phyloP scores from a whole-genome alignment of 2,797 vertebrate species.

The Phrynocephalus forsythii region DNA sequence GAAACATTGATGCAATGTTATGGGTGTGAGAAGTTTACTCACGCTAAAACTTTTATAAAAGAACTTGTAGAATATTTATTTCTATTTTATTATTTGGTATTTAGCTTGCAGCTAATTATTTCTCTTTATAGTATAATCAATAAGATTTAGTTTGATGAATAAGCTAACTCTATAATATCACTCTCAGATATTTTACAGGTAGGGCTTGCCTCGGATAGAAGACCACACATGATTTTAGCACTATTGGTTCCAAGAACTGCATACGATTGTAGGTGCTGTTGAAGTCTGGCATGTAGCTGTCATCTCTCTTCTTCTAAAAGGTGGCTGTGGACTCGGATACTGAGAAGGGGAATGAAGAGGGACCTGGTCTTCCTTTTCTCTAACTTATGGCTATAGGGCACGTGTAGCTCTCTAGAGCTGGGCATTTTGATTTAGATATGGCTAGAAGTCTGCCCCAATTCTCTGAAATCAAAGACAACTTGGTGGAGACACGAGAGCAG shows the following conservation, averaged over 20 bases:
- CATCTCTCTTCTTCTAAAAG: background rate
- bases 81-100: slow-evolving; percentile 1
- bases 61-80: background rate
- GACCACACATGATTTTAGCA: background rate
- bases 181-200: background rate
- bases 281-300: background rate
- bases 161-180: background rate
- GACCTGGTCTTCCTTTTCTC: background rate
- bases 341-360: background rate
- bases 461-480: background rate
- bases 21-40: background rate
- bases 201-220: too few species aligned
- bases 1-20: background rate
- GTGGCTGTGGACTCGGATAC: too few species aligned
- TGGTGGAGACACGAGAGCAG: background rate
- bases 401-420: background rate
- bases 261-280: background rate
- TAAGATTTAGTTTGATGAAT: background rate
- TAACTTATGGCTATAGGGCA: background rate
- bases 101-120: background rate
- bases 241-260: background rate
- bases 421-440: background rate
- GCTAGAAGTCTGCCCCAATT: background rate
- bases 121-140: background rate
- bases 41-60: background rate